phyloP scores from a whole-genome alignment of 1,140 invertebrate genomes.

The Polypedilum vanderplanki region DNA sequence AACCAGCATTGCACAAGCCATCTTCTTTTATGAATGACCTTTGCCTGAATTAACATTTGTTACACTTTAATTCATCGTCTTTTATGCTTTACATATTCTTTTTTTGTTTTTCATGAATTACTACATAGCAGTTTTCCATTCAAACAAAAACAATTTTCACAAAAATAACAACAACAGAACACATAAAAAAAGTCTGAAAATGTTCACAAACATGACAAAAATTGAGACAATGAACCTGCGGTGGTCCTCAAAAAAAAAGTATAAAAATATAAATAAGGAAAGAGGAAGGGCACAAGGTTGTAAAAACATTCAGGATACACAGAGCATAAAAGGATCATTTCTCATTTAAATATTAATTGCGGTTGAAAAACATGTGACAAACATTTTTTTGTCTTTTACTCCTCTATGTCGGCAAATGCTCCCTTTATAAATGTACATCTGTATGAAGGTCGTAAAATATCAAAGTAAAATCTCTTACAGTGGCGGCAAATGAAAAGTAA shows the following conservation, averaged over 20 bases:
- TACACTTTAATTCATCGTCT: constrained; percentile 13
- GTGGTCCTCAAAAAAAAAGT: background rate
- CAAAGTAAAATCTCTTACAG: background rate
- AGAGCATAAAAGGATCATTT: constrained; percentile 17
- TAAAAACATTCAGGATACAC: constrained; percentile 3
- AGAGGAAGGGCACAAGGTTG: constrained; percentile 26
- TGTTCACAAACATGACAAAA: constrained; percentile 8
- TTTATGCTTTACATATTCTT: background rate
- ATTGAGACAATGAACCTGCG: constrained; percentile 21
- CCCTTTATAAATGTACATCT: too few species aligned
- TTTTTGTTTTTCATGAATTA: background rate
- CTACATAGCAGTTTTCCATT: background rate
- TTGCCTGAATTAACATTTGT: background rate
- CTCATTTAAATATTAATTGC: constrained; percentile 29
- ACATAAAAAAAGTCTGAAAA: background rate
- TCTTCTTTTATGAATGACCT: constrained; percentile 1
- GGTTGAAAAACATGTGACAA: constrained; percentile 28
- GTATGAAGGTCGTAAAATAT: too few species aligned
- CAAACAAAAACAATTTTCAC: background rate
- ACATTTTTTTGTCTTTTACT: background rate
- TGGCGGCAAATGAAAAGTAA: background rate
- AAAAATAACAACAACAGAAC: background rate
- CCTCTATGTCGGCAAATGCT: background rate
- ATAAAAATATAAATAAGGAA: background rate
- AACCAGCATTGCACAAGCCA: background rate